Conservation (phyloP, 37 sponge, comb jelly and placozoan genomes). For the Ephydatia muelleri region DNA sequence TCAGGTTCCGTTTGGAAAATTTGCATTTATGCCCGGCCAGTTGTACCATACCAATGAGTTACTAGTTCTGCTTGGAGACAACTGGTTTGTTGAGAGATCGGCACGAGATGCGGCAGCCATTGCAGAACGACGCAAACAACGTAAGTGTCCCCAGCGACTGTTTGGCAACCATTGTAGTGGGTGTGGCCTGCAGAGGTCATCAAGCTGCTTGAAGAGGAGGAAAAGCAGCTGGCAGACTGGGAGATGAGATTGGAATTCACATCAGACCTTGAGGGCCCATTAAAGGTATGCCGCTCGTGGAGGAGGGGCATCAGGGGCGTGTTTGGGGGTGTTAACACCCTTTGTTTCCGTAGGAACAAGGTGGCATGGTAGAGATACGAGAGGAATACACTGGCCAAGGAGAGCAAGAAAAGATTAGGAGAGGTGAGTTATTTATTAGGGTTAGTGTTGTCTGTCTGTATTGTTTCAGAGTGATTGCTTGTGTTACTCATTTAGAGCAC, state of each 20-base stretch:
- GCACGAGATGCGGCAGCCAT: conserved; percentile 76
- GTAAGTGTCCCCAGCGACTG: conserved; percentile 19
- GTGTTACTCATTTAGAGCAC: too few relatives aligned
- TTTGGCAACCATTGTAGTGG: background rate
- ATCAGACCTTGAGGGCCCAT: conserved; percentile 18
- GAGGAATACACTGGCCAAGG: conserved; percentile 45
- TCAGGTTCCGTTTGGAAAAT: conserved; percentile 84
- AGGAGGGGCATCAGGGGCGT: background rate
- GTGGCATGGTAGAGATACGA: conserved; percentile 59
- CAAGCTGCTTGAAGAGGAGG: conserved; percentile 43
- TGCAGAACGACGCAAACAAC: conserved; percentile 59
- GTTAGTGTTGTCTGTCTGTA: too few relatives aligned
- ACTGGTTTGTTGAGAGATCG: conserved; percentile 88
- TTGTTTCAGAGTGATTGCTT: too few relatives aligned
- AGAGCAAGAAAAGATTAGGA: conserved; percentile 3
- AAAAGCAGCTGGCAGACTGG: conserved; percentile 39
- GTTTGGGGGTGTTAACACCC: background rate
- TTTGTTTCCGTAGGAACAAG: conserved; percentile 24
- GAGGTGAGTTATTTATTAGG: too few relatives aligned
- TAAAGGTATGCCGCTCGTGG: conserved; percentile 3
- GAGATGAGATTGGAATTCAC: conserved; percentile 44
- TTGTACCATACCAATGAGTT: conserved; percentile 91
- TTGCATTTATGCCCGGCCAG: conserved; percentile 87
- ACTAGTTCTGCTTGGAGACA: conserved; percentile 87
- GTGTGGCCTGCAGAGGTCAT: conserved; percentile 48